These are phyloP conservation scores for Felis chaus DNA, from an alignment of 2,113 vertebrate genomes.

Conservation along the genomic window DNA sequence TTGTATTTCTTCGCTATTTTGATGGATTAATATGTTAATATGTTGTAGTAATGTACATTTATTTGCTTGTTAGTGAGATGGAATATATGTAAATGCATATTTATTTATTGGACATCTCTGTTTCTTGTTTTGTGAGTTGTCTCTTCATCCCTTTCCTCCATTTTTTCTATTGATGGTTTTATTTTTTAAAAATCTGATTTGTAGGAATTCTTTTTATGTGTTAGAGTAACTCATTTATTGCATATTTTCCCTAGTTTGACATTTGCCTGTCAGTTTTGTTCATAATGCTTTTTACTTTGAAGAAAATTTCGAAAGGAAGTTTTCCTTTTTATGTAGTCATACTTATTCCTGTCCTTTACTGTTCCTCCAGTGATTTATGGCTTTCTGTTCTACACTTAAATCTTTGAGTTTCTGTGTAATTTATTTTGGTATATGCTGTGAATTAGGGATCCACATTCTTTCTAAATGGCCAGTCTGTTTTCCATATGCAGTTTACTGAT, in stretches of 20 bases:
- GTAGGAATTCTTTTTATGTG: not conserved
- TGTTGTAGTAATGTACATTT: not conserved
- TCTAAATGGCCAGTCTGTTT: not conserved
- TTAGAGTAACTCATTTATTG: not conserved
- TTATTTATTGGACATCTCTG: not conserved
- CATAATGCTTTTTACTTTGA: slow-evolving; percentile 10
- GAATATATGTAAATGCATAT: not conserved
- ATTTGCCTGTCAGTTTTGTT: slow-evolving; percentile 25
- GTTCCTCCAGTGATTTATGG: not conserved
- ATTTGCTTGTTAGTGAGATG: not conserved
- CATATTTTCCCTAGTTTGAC: not conserved
- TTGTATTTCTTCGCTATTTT: not conserved
- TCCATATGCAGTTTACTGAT: not conserved
- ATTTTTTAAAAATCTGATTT: not conserved
- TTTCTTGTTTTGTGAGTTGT: not conserved
- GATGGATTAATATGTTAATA: not conserved
- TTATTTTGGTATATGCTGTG: not conserved
- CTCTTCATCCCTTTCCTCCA: not conserved
- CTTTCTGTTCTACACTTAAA: not conserved
- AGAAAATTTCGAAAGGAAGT: not conserved
- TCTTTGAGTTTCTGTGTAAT: not conserved
- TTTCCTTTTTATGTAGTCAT: not conserved
- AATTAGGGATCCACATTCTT: not conserved
- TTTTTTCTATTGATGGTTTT: not conserved
- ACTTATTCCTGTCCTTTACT: not conserved